Evolutionary conservation across 2,888 invertebrate genomes (phyloP), one percentile per base, ranked within the genome.

Genomic region (Leuctra nigra): DNA sequence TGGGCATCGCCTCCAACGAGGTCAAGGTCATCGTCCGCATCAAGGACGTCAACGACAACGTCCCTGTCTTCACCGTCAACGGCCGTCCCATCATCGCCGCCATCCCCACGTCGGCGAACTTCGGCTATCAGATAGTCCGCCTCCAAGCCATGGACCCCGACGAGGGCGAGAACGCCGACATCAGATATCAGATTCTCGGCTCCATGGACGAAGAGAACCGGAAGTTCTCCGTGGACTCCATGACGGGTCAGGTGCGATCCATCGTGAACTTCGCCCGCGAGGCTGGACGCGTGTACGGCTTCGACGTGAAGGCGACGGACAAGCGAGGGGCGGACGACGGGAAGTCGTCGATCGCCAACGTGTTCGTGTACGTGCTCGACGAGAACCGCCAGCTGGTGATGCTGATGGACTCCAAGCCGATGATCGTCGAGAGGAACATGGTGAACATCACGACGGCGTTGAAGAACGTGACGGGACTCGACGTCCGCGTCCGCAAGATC

Each of bases 261-360:
- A 79, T 89, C 14, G 80, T 84, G 1, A 78, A 82, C 38, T 82
- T 91, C 57, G 75, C 79, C 0, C 73, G 80, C 53, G 84, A 85
- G 62, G 84, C 84, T 16, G 89, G 89, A 1, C 78, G 82, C 61
- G 86, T 91, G 39, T 90, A 85, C 66, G 89, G 90, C 0, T 91
- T 91, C 66, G 91, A 91, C 71, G 89, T 91, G 9, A 90, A 90
- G 72, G 92, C 91, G 9, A 90, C 89, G 0, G 91, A 92, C 68
- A 80, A 84, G 57, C 75, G 78, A 22, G 91, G 91, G 1, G 86
- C 86, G 41, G 87, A 89, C 66, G 86, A 87, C 66, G 91, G 91
- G 1, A 82, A 82, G 59, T 90, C 90, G 7, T 84, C 88, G 48
- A 90, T 91, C 62, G 86, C 87, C 53, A 91, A 90, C 69, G 88